Base-by-base conservation (phyloP, 2,113 vertebrate genomes). In the Macquaria australasica region DNA sequence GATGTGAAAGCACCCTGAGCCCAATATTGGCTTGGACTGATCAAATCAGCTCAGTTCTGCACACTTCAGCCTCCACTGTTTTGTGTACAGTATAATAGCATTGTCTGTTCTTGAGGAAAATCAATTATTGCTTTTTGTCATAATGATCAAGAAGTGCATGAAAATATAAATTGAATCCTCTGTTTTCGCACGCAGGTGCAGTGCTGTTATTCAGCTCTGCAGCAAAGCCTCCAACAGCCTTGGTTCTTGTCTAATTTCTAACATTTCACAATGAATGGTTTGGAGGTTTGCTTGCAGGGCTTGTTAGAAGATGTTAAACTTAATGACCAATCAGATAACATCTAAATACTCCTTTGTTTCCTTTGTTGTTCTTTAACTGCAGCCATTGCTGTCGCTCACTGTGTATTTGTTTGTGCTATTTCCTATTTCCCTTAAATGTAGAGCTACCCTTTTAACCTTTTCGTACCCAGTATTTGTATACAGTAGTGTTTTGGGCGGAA, bases 291-390 rank as follows among this genome's bases (percentile, higher is more conserved):
- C 78, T 34, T 1, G 15, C 28, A 3, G 31, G 68, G 15, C 68
- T 63, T 55, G 25, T 72, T 63, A 51, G 11, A 51, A 63, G 43
- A 80, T 63, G 18, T 58, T 58, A 5, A 73, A 59, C 60, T 12
- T 53, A 39, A 77, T 45, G 43, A 45, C 10, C 39, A 69, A 55
- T 75, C 56, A 31, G 51, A 48, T 64, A n/a, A 45, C 34, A 23
- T 39, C 14, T 25, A 51, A 51, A 41, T 39, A 28, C 28, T 45
- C 41, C 34, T 34, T 6, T 2, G 11, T 31, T 66, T 56, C 18
- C 14, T 75, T 23, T 78, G 51, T 16, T 73, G 21, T 55, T 43
- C 58, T 23, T 56, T 8, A 56, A 50, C 21, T 12, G 58, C 82
- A 31, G 45, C 3, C 9, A 6, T 62, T 45, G 21, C 9, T 31